These are phyloP conservation scores for Poecile atricapillus DNA, from an alignment of 2,113 vertebrate genomes.

Conservation along the genomic window DNA sequence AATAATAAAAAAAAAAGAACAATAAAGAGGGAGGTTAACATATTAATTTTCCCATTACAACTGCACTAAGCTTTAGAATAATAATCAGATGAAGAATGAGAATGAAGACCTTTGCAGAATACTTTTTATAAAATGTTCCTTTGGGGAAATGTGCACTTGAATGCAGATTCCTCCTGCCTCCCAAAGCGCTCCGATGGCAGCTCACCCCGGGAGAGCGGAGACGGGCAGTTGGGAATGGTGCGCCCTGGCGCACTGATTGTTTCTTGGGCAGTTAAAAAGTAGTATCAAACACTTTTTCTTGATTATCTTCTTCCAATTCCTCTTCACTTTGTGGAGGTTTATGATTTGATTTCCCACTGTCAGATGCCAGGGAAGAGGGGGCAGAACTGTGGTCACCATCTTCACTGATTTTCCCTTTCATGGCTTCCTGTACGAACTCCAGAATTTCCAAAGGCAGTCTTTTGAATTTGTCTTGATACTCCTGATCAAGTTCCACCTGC, in stretches of 20 bases:
- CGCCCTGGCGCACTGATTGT: background rate
- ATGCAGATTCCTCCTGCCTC: constrained; percentile 62
- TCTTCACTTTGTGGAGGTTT: constrained; percentile 85
- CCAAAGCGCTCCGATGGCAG: constrained; percentile 58
- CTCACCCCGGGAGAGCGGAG: constrained; percentile 38
- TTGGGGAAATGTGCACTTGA: constrained; percentile 48
- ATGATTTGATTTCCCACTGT: constrained; percentile 82
- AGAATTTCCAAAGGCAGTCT: constrained; percentile 95
- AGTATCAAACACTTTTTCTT: constrained; percentile 88
- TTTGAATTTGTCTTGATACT: constrained; percentile 98
- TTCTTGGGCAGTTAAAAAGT: constrained; percentile 77
- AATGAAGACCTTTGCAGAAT: constrained; percentile 39
- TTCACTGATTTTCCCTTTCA: constrained; percentile 86
- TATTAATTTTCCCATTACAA: constrained; percentile 59
- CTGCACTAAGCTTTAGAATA: constrained; percentile 57
- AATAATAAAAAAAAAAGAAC: background rate
- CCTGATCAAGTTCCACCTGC: constrained; percentile 93
- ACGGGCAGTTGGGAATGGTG: background rate
- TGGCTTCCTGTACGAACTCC: constrained; percentile 95
- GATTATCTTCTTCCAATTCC: constrained; percentile 79
- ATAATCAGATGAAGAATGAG: constrained; percentile 42
- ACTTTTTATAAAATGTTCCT: constrained; percentile 52
- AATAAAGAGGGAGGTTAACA: background rate
- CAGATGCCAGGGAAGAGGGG: constrained; percentile 63
- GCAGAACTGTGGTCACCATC: constrained; percentile 78